Evolutionary conservation across 35 echinoderm and acorn worm genomes (phyloP).

Genomic region (Patiria miniata): DNA sequence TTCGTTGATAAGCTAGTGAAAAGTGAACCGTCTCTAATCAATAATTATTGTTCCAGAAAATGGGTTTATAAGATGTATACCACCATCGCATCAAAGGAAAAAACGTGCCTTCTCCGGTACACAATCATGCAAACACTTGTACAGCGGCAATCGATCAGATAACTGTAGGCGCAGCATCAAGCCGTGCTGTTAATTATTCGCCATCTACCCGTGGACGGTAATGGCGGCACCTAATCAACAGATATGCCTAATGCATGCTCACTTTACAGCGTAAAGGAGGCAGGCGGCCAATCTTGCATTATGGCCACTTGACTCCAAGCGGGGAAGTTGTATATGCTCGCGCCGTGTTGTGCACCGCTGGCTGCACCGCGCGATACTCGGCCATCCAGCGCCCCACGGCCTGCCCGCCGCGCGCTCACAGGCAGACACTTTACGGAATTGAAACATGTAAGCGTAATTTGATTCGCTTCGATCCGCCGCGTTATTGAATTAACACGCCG

Average conservation of each 20-base stretch:
- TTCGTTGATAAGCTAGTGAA: neutral
- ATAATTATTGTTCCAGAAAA: slow-evolving; percentile 5
- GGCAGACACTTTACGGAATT: slow-evolving; percentile 46
- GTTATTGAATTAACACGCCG: slow-evolving; percentile 50
- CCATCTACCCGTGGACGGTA: neutral
- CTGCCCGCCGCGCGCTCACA: slow-evolving; percentile 7
- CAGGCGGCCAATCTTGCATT: slow-evolving; percentile 23
- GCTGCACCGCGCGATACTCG: neutral
- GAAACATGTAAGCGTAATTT: slow-evolving; percentile 59
- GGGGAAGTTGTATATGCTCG: too few relatives aligned
- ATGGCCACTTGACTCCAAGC: slow-evolving; percentile 12
- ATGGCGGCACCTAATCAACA: slow-evolving; percentile 27
- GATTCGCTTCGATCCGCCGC: slow-evolving; percentile 49
- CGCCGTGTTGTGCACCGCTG: neutral
- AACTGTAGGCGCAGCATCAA: neutral
- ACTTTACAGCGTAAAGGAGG: neutral
- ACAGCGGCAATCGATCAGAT: too few relatives aligned
- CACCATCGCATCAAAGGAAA: too few relatives aligned
- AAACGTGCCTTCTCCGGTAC: too few relatives aligned
- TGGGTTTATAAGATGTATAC: neutral
- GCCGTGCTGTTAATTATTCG: neutral
- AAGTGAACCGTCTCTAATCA: neutral
- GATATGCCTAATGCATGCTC: slow-evolving; percentile 5
- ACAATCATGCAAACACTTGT: too few relatives aligned
- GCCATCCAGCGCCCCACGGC: slow-evolving; percentile 1